Conservation (phyloP, 1,140 invertebrate genomes). For the Papilio helenus region DNA sequence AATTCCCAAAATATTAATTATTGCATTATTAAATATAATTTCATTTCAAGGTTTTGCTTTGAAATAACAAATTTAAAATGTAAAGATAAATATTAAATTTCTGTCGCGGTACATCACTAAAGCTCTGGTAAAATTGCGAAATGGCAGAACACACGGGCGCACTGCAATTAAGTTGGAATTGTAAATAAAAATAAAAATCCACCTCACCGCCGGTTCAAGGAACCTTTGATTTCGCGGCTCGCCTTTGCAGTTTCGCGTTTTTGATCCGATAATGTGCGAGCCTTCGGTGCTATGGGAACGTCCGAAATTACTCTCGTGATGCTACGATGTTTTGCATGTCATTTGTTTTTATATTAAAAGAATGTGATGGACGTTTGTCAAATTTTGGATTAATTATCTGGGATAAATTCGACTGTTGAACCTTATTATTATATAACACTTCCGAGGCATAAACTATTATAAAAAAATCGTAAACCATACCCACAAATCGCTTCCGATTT, state of each 20-base stretch:
- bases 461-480: background rate
- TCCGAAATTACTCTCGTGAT: conserved; percentile 16
- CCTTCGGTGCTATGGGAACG: conserved; percentile 3
- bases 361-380: background rate
- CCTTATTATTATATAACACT: too few relatives aligned
- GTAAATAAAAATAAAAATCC: conserved; percentile 37
- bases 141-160: conserved; percentile 40
- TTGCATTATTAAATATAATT: background rate
- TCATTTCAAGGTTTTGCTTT: too few relatives aligned
- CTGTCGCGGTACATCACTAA: conserved; percentile 34
- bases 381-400: background rate
- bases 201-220: conserved; percentile 29
- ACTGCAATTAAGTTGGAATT: conserved; percentile 34
- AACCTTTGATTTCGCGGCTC: conserved; percentile 37
- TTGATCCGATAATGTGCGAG: conserved; percentile 6
- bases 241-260: conserved; percentile 35
- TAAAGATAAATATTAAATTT: background rate
- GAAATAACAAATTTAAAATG: background rate
- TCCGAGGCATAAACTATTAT: background rate
- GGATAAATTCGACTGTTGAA: too few relatives aligned
- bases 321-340: background rate
- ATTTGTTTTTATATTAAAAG: background rate
- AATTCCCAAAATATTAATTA: background rate
- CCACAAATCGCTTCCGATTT: background rate
- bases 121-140: conserved; percentile 43